Base-by-base conservation (phyloP, 2,113 vertebrate species). In the Syrmaticus mikado region DNA sequence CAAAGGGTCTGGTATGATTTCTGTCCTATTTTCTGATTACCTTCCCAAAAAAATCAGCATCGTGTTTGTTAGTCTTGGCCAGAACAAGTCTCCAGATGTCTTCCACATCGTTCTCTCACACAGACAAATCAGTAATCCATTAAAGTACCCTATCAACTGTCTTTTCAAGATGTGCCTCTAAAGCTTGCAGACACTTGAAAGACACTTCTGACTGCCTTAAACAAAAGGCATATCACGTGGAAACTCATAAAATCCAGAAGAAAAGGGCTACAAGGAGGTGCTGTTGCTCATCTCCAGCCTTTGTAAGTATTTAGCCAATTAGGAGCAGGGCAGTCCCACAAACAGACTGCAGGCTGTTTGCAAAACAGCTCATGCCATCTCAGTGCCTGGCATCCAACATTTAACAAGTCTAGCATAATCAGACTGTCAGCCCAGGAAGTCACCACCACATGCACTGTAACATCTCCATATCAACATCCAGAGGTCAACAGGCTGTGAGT, bases 1-100 rank as follows among this genome's bases (percentile, higher is more conserved):
- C 43, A 77, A 80, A 89, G 41, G 36, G 34, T 74, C 79, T 91
- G 68, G 50, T 92, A 57, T 46, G 66, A 27, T 40, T 89, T 34
- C 52, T 93, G 46, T 65, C 72, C 52, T 78, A 3, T 80, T 74
- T 85, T 92, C 82, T 83, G 72, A 87, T 21, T 93, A 45, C 60
- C 81, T 91, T 82, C 72, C 46, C 30, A n/a, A 91, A 94, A 91
- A 80, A 43, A 67, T 34, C 60, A 92, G 60, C 91, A 79, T 68
- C 13, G 4, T 53, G 40, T 92, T 94, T 92, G 70, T 93, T 96
- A 64, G 72, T 92, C 87, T 93, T 94, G 94, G 87, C 92, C 57
- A 91, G 72, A 91, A 12, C 3, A 64, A 77, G 38, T 74, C 82
- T 92, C 87, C 91, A 96, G 75, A 93, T 94, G 82, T 74, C 68